Base-by-base conservation (phyloP, 2,888 invertebrate genomes). In the Spicauda simplicius region DNA sequence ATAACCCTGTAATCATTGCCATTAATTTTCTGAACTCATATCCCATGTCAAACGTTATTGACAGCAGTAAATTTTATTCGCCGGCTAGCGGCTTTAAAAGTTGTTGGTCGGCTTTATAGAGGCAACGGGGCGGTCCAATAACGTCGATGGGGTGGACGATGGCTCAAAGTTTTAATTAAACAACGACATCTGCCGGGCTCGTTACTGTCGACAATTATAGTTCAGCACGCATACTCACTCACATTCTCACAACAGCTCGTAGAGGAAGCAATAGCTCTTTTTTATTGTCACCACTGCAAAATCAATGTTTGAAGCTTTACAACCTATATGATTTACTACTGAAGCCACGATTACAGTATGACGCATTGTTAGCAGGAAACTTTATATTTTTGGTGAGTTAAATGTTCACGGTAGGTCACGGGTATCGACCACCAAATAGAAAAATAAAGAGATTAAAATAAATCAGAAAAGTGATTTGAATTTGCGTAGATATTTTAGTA, bases 111-210 rank as follows among this genome's bases (percentile, higher is more conserved):
- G 45, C 37, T 61, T 6, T 55, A 55, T 37, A 55, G 41, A 20
- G 41, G 14, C 8, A 19, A 33, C 50, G n/a, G 20, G 33, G 37
- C 18, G 82, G 82, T 83, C 83, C 86, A 85, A 87, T 89, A 90
- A 83, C 79, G 79, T 82, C 83, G 83, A 85, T 86, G 86, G 90
- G 85, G 78, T 78, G 81, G 78, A 83, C 82, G 84, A 83, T 81
- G 79, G 83, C 78, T 82, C 82, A 87, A 91, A 90, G 87, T 91
- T 92, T 92, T 90, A 91, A 91, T 91, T 87, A 91, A 91, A 90
- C 83, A 86, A 86, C 80, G 86, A 84, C 91, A 91, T 90, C 88
- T 91, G 91, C 70, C 74, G 71, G 72, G 72, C 79, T 82, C 85
- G 86, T 87, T 83, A 50, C 82, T 80, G 81, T 83, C 84, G 82